These are phyloP conservation scores for Cottus gobio DNA, from an alignment of 2,113 vertebrate species.

Conservation along the genomic window DNA sequence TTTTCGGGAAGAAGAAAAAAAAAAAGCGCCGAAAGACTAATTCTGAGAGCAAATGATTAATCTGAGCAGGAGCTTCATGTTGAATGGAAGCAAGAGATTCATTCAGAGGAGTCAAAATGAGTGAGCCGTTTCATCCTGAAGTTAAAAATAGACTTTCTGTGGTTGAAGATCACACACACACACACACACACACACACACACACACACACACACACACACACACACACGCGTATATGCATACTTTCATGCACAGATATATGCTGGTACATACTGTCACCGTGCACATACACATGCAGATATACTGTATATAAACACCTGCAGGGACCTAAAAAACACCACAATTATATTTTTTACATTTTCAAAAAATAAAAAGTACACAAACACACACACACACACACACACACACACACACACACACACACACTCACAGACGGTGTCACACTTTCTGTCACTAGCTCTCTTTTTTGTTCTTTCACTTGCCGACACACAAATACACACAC, in stretches of 20 bases:
- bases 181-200: constrained; percentile 6
- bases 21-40: constrained; percentile 48
- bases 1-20: not conserved
- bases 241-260: not conserved
- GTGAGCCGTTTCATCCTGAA: constrained; percentile 61
- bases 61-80: constrained; percentile 56
- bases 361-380: not conserved
- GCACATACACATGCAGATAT: constrained; percentile 5
- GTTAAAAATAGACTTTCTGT: constrained; percentile 72
- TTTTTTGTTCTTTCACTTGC: constrained; percentile 69
- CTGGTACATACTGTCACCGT: not conserved
- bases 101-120: constrained; percentile 69
- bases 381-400: not conserved
- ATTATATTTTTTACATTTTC: constrained; percentile 48
- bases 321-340: constrained; percentile 41
- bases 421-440: constrained; percentile 48
- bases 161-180: constrained; percentile 44
- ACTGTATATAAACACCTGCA: not conserved
- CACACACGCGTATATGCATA: too few species aligned
- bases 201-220: constrained; percentile 5
- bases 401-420: not conserved
- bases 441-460: constrained; percentile 64
- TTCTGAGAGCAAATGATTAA: constrained; percentile 62
- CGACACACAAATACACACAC: constrained; percentile 66
- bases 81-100: constrained; percentile 72